phyloP scores from a whole-genome alignment of 1,140 invertebrate genomes.

The Brachionus koreanus region DNA sequence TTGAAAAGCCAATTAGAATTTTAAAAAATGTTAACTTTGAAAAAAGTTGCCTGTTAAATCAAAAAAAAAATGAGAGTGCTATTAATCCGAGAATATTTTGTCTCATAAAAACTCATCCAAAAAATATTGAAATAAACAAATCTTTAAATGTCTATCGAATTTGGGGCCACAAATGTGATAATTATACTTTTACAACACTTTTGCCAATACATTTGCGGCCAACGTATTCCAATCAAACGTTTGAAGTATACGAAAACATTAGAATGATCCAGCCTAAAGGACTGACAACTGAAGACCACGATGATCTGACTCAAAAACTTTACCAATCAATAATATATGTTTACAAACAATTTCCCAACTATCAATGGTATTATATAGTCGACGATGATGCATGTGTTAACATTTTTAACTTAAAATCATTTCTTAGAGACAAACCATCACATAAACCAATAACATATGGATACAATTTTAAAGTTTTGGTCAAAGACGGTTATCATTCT shows the following conservation, averaged over 20 bases:
- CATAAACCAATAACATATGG: constrained; percentile 46
- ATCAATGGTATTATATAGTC: constrained; percentile 87
- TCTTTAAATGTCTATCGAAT: not conserved
- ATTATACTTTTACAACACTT: constrained; percentile 1
- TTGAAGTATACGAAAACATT: constrained; percentile 20
- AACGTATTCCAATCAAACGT: not conserved
- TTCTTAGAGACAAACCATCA: constrained; percentile 50
- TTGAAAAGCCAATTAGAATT: not conserved
- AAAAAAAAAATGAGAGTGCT: not conserved
- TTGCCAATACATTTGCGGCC: constrained; percentile 1
- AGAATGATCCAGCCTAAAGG: not conserved
- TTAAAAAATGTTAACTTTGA: not conserved
- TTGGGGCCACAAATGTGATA: constrained; percentile 17
- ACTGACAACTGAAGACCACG: not conserved
- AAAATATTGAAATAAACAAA: constrained; percentile 5
- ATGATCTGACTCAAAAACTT: not conserved
- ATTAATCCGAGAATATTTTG: not conserved
- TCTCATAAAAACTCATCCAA: constrained; percentile 10
- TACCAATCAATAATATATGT: constrained; percentile 51
- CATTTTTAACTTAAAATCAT: constrained; percentile 58
- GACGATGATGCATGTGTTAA: constrained; percentile 83
- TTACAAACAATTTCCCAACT: constrained; percentile 57
- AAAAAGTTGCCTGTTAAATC: not conserved
- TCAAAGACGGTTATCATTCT: not conserved
- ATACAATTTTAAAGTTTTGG: constrained; percentile 32